A percentile compares a stretch with the other conserved stretches of the same genome.
Conservation (phyloP, 1,140 invertebrate genomes). For the Pararge aegeria region DNA sequence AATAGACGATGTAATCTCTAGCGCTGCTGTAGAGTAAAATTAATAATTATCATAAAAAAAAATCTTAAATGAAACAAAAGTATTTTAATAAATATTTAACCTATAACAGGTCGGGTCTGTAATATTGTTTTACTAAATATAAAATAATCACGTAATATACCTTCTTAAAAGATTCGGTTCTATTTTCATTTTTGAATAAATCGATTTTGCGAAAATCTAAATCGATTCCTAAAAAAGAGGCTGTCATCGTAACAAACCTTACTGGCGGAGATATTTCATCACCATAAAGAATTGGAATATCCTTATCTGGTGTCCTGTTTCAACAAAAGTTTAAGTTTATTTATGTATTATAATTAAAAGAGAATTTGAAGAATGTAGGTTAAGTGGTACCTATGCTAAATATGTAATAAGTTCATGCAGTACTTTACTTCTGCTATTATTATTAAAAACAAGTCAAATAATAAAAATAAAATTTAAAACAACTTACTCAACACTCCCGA, state of each 20-base stretch:
- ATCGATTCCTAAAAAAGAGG: constrained; percentile 42
- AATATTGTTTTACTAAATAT: background rate
- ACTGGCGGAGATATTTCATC: constrained; percentile 62
- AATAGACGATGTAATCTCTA: no score
- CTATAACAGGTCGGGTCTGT: background rate
- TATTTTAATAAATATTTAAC: background rate
- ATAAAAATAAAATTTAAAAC: background rate
- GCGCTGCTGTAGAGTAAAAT: no score
- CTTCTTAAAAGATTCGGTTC: constrained; percentile 45
- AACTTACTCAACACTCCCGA: background rate
- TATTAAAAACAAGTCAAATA: no score
- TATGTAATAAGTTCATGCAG: no score
- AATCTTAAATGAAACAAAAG: background rate
- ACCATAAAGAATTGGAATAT: constrained; percentile 45
- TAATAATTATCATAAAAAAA: constrained; percentile 7
- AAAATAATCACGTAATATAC: constrained; percentile 27
- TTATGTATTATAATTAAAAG: background rate
- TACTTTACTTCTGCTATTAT: no score
- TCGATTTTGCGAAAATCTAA: constrained; percentile 49
- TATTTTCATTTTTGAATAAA: constrained; percentile 54
- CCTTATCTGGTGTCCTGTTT: background rate
- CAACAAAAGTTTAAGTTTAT: background rate
- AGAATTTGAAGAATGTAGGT: no score
- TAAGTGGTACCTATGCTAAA: no score
- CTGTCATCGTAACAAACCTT: constrained; percentile 61